Percentiles rank a stretch among this genome's conserved stretches.
Evolutionary conservation across 2,888 invertebrate genomes (phyloP).

Genomic region (Bursaphelenchus okinawaensis): DNA sequence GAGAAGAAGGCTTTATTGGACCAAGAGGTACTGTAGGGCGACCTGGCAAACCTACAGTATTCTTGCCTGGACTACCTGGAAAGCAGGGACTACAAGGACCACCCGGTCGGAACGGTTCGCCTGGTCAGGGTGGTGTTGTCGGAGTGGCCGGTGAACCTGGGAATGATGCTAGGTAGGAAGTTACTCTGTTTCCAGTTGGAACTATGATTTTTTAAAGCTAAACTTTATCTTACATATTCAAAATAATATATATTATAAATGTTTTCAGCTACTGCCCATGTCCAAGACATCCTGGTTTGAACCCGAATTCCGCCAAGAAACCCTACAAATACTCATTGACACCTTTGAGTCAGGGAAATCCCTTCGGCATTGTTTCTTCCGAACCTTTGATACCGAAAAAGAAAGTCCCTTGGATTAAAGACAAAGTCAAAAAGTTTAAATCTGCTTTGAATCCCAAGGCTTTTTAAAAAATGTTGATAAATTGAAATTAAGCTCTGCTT

Average conservation of each 20-base stretch:
- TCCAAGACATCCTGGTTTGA: background rate
- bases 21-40: background rate
- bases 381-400: background rate
- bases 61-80: background rate
- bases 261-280: background rate
- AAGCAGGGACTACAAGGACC: background rate
- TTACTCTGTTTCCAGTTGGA: background rate
- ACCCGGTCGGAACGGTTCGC: background rate
- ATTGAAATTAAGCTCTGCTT: no score
- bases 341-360: background rate
- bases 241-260: background rate
- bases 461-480: background rate
- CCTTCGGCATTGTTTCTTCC: background rate
- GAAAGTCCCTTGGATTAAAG: background rate
- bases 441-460: background rate
- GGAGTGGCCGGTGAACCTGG: background rate
- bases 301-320: background rate
- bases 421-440: background rate
- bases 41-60: background rate
- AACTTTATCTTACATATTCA: no score
- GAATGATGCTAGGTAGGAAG: background rate
- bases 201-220: no score
- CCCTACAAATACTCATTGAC: background rate
- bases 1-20: background rate
- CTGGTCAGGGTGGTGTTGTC: background rate